A percentile compares a stretch with the other conserved stretches of the same genome.
Evolutionary conservation across 2,888 invertebrate genomes (phyloP).

Genomic region (Teleogryllus oceanicus): DNA sequence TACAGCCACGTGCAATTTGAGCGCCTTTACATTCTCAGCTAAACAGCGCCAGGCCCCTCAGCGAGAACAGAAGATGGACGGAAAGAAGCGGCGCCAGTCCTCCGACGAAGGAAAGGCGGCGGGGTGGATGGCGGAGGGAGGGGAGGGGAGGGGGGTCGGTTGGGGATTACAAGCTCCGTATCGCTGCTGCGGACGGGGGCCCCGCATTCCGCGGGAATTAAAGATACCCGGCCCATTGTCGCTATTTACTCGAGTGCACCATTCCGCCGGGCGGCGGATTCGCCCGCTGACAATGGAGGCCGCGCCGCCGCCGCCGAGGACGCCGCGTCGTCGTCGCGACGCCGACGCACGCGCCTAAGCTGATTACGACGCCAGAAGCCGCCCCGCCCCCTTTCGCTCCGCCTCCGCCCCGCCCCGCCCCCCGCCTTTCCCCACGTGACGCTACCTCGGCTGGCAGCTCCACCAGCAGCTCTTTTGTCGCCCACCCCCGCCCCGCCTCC

Average conservation of each 20-base stretch:
- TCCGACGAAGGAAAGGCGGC: not conserved
- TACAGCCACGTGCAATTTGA: no score
- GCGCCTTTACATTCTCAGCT: no score
- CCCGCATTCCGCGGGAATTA: no score
- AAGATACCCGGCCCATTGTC: not conserved
- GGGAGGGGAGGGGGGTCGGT: not conserved
- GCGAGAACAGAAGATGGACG: not conserved
- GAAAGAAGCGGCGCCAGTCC: not conserved
- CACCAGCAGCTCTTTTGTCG: no score
- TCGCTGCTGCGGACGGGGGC: no score
- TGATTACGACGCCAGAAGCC: not conserved
- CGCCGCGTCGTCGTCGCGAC: not conserved
- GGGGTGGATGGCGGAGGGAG: no score
- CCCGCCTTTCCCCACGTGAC: not conserved
- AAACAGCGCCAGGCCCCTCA: not conserved
- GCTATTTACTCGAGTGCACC: conserved; percentile 18
- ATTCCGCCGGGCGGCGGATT: not conserved
- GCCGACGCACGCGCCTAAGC: not conserved
- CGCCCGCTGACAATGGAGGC: not conserved
- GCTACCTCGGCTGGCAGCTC: no score
- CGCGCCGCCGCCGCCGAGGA: not conserved
- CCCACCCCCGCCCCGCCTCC: no score
- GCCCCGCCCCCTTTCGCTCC: not conserved
- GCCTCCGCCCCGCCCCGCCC: not conserved
- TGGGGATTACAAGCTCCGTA: not conserved